Evolutionary conservation across 2,113 vertebrate genomes (phyloP), one percentile per base, ranked within the genome.

Genomic region (Hydrolagus affinis): DNA sequence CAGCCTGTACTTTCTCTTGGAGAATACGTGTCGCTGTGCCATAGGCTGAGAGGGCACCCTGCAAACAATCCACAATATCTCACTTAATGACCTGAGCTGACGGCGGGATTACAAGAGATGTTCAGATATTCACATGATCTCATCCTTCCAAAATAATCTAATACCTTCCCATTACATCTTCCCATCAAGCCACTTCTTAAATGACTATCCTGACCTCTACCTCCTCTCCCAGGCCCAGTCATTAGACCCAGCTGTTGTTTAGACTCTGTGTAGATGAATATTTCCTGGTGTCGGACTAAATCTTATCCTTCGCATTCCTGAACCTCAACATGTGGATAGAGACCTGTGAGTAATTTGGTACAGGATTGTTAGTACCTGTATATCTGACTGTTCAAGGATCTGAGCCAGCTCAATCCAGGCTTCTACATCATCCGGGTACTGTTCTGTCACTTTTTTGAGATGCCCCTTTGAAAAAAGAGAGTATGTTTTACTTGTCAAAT

Each of bases 381-480:
- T 99, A 88, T 99, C 98, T 0, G 98, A 98, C 93, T 99, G 98
- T 88, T 99, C 98, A 86, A 99, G 91, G 90, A 99, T 99, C 88
- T 99, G 97, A 76, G 97, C 98, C 86, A 99, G 89, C 89, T 99
- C 98, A 86, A 99, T 99, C 98, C 98, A 99, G 0, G 98, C 98
- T 89, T 99, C 98, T 85, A 99, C 97, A 25, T 99, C 98, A 90
- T 99, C 98, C 15, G 97, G 96, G 88, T 98, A 98, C 75, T 99
- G 98, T 89, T 99, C 98, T 0, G 97, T 99, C 56, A 99, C 96
- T 88, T 99, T 99, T 89, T 99, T 99, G 86, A 99, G 90, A 91
- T 99, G 97, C 21, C 97, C 97, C 97, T 99, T 85, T 9, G 86
- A 88, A 87, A 68, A 68, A 90, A 78, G 28, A 72, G 68, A 76